Conservation (phyloP, 1,140 invertebrate genomes). For the Macrobrachium rosenbergii region DNA sequence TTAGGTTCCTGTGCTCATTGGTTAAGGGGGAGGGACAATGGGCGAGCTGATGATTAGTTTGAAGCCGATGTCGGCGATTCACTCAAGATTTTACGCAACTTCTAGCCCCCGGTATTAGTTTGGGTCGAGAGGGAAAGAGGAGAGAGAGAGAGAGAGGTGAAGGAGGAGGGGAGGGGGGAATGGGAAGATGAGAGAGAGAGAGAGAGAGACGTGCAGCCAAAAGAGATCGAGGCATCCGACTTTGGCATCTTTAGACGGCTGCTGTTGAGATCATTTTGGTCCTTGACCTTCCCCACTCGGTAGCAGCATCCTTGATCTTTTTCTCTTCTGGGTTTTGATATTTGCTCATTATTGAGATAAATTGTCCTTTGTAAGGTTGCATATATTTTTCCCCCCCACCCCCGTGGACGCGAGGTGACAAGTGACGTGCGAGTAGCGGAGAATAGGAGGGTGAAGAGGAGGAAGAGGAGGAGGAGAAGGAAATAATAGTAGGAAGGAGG, state of each 20-base stretch:
- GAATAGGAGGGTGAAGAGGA: not conserved
- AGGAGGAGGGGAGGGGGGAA: not conserved
- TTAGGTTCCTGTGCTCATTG: constrained; percentile 59
- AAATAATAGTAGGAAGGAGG: not conserved
- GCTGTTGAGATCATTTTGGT: too few species aligned
- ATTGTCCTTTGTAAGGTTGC: too few species aligned
- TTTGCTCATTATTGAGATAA: too few species aligned
- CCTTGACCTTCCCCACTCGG: too few species aligned
- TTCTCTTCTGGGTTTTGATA: too few species aligned
- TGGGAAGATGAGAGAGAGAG: not conserved
- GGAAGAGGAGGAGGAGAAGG: not conserved
- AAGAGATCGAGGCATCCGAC: not conserved
- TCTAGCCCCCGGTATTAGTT: constrained; percentile 10
- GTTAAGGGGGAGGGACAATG: constrained; percentile 59
- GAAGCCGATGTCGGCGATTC: constrained; percentile 57
- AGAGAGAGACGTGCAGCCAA: not conserved
- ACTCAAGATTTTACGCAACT: constrained; percentile 63
- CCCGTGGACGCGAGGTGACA: too few species aligned
- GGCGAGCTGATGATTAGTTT: constrained; percentile 59
- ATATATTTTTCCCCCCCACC: too few species aligned
- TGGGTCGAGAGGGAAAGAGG: not conserved
- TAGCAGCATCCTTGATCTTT: too few species aligned
- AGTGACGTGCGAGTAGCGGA: too few species aligned
- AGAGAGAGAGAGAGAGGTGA: constrained; percentile 7
- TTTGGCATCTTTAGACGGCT: not conserved